Evolutionary conservation across 1,140 invertebrate species (phyloP).

Genomic region (Thaumatotibia leucotreta): DNA sequence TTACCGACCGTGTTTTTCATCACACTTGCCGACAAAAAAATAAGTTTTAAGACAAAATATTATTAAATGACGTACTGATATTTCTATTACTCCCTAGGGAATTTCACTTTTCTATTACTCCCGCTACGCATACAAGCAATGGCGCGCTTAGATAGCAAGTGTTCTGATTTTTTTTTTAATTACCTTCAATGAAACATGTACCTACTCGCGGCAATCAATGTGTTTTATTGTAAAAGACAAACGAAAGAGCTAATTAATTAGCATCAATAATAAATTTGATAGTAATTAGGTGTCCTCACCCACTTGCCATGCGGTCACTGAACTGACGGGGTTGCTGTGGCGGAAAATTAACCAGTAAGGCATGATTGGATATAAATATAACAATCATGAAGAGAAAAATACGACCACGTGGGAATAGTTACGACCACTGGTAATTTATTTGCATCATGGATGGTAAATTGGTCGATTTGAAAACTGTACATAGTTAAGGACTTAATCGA

Average conservation of each 20-base stretch:
- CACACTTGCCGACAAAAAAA: no score
- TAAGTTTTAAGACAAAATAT: no score
- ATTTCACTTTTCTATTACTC: no score
- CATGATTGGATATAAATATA: neutral
- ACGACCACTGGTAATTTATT: neutral
- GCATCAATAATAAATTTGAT: conserved; percentile 6
- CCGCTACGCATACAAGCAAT: no score
- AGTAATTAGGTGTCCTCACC: conserved; percentile 7
- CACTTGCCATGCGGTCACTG: neutral
- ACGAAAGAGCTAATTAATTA: neutral
- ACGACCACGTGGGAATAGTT: neutral
- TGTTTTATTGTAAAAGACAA: neutral
- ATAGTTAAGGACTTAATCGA: no score
- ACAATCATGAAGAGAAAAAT: neutral
- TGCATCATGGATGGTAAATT: no score
- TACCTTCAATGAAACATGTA: neutral
- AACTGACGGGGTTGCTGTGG: neutral
- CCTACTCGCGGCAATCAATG: neutral
- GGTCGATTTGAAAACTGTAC: no score
- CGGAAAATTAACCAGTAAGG: conserved; percentile 1
- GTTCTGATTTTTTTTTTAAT: neutral
- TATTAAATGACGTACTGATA: no score
- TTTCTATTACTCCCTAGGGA: no score
- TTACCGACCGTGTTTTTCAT: no score
- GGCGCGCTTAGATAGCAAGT: neutral